Evolutionary conservation across 2,888 invertebrate species (phyloP), one percentile per base, ranked within the genome.

Genomic region (Dyspetes luteomarginatus): DNA sequence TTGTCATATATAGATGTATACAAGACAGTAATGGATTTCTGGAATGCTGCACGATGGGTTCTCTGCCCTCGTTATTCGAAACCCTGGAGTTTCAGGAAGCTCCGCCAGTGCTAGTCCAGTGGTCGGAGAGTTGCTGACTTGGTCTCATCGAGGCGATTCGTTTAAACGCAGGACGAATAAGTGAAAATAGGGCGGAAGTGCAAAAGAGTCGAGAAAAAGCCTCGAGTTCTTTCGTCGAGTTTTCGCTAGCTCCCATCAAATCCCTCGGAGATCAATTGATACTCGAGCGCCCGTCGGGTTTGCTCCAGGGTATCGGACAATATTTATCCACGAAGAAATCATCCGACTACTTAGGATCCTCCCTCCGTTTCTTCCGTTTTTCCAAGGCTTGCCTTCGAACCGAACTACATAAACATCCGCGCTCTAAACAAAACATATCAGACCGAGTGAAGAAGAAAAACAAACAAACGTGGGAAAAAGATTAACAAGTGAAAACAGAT

Each of bases 271-370:
- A 74, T 74, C 65, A 74, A 74, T 74, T 65, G 74, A 74, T 65
- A 74, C 65, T 74, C 74, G 65, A 65, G 65, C 56, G 65, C 65
- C 65, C 65, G 65, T 65, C 56, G 74, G 30, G 65, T 30, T 28
- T 56, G 56, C 36, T 56, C 15, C 52, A 22, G 45, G 65, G 65
- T 30, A 65, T 74, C 55, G 65, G 74, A 65, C 74, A 74, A 74
- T 74, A 74, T 74, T 74, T 74, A 74, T 74, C 65, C 65, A 65
- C 65, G 74, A 65, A 43, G 56, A 56, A 65, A 65, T 74, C 65
- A 56, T 65, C 64, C 65, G 65, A 74, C 65, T 74, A 56, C 65
- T 65, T 56, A 65, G 24, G 48, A 30, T 22, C 22, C 55, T 43
- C 43, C 69, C 7, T 9, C 41, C 26, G 15, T 12, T 41, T 24